Percentiles rank a stretch among this genome's conserved stretches.
phyloP scores from a whole-genome alignment of 2,888 invertebrate genomes.

The Caenorhabditis sp. region DNA sequence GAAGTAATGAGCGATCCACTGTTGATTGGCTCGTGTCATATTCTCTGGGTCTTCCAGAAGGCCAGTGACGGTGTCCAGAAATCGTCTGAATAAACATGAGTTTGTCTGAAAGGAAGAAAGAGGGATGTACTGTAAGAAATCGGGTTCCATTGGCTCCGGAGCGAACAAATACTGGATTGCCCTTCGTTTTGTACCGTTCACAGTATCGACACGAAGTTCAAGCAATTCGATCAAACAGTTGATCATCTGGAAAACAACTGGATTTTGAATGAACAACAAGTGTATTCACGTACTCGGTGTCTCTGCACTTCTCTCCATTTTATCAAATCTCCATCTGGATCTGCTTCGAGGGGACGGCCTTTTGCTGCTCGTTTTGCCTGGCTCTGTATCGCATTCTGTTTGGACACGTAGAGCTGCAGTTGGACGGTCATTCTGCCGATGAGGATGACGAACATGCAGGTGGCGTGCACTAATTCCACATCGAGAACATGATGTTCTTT shows the following conservation, averaged over 20 bases:
- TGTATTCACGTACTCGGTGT: conserved; percentile 18
- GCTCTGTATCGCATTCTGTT: background rate
- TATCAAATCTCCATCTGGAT: conserved; percentile 5
- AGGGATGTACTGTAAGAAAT: conserved; percentile 11
- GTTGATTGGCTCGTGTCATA: conserved; percentile 5
- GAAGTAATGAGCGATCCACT: conserved; percentile 21
- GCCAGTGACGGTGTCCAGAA: conserved; percentile 40
- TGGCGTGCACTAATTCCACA: conserved; percentile 6
- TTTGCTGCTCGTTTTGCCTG: background rate
- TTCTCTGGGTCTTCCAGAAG: conserved; percentile 53
- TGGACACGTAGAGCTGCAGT: conserved; percentile 22
- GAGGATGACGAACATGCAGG: conserved; percentile 41
- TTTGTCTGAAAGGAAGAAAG: background rate
- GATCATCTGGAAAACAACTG: conserved; percentile 18
- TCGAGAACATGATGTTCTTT: background rate
- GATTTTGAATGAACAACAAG: background rate
- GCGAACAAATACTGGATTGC: conserved; percentile 18
- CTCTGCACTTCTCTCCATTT: conserved; percentile 42
- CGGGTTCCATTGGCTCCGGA: conserved; percentile 24
- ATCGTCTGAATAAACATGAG: too few relatives aligned
- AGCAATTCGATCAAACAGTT: conserved; percentile 22
- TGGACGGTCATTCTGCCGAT: conserved; percentile 25
- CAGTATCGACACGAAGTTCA: conserved; percentile 4
- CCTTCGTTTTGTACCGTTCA: background rate
- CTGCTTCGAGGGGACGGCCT: too few relatives aligned